Evolutionary conservation across 2,888 invertebrate genomes (phyloP).

Genomic region (Zygogramma bicolorata): DNA sequence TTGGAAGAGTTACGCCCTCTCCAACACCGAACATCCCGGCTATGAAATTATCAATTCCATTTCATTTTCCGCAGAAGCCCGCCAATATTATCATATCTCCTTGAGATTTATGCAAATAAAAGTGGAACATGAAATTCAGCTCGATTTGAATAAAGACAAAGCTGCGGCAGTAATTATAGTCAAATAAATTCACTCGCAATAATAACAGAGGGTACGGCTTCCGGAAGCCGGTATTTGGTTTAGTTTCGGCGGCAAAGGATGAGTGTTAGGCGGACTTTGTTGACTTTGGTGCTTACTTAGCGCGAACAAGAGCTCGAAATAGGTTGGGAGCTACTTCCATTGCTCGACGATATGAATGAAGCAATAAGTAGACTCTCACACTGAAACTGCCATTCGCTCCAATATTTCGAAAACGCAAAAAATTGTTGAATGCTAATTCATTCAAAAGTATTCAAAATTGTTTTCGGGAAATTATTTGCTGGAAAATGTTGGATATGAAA

Average conservation of each 20-base stretch:
- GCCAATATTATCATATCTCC: conserved; percentile 8
- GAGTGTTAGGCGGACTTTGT: conserved; percentile 37
- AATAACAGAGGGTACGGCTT: conserved; percentile 38
- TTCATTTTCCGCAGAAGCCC: background rate
- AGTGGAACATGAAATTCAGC: conserved; percentile 16
- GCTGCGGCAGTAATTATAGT: conserved; percentile 40
- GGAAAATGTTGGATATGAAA: too few species aligned
- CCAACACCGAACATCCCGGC: background rate
- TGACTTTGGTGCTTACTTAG: conserved; percentile 19
- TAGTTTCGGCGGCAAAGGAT: conserved; percentile 41
- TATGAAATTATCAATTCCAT: conserved; percentile 5
- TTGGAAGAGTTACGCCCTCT: background rate
- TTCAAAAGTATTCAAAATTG: too few species aligned
- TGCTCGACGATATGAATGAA: background rate
- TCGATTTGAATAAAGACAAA: conserved; percentile 19
- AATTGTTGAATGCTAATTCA: too few species aligned
- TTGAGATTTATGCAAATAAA: conserved; percentile 25
- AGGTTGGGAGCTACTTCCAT: background rate
- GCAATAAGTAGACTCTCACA: too few species aligned
- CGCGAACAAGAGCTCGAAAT: background rate
- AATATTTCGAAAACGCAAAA: background rate
- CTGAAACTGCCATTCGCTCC: too few species aligned
- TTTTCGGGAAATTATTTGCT: too few species aligned
- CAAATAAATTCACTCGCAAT: conserved; percentile 47
- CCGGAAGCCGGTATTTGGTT: conserved; percentile 36